A percentile compares a stretch with the other conserved stretches of the same genome.
Evolutionary conservation across 2,113 vertebrate genomes (phyloP).

Genomic region (Herpetotheres cachinnans): DNA sequence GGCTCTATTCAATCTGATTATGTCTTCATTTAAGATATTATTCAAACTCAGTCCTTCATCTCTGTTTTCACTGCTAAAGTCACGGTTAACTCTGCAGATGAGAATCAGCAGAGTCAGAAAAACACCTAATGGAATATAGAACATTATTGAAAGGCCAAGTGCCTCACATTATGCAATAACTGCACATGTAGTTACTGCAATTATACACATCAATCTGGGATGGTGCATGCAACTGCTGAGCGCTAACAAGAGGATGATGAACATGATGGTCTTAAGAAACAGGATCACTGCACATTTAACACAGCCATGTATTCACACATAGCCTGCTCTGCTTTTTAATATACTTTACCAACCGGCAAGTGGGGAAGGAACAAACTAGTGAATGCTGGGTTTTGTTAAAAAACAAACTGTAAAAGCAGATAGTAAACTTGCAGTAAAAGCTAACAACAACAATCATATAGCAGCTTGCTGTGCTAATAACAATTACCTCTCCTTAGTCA

Average conservation of each 20-base stretch:
- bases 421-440: not conserved
- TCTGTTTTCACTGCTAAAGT: not conserved
- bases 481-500: not conserved
- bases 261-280: not conserved
- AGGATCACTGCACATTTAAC: not conserved
- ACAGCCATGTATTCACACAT: not conserved
- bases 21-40: not conserved
- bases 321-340: not conserved
- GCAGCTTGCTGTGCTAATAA: not conserved
- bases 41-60: not conserved
- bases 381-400: not conserved
- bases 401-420: not conserved
- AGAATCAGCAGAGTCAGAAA: not conserved
- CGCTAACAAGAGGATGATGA: not conserved
- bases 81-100: not conserved
- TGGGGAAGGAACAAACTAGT: not conserved
- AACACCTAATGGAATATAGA: not conserved
- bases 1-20: not conserved
- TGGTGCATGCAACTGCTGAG: accelerated
- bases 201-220: not conserved
- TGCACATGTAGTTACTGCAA: not conserved
- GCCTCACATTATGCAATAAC: not conserved
- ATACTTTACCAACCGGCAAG: not conserved
- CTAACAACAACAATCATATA: not conserved
- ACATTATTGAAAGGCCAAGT: not conserved